Percentiles rank a stretch among this genome's conserved stretches.
phyloP scores from a whole-genome alignment of 1,140 invertebrate species.

The Plutomurus gul region DNA sequence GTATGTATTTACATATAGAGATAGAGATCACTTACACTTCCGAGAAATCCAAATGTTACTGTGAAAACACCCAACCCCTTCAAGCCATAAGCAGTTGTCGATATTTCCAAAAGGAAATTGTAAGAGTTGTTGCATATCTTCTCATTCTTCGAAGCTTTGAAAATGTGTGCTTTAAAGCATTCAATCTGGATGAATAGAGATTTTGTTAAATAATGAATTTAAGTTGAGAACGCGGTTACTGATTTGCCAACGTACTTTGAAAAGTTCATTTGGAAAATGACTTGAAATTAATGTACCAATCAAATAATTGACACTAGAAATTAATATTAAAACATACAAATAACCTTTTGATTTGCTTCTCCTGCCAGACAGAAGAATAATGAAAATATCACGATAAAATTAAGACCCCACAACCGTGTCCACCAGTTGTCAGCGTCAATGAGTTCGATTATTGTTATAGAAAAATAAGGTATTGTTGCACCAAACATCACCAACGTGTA shows the following conservation, averaged over 20 bases:
- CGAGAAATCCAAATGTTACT: not conserved
- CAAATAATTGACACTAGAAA: too few species aligned
- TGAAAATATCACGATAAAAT: not conserved
- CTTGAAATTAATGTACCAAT: too few species aligned
- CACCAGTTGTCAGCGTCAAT: not conserved
- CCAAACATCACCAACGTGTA: too few species aligned
- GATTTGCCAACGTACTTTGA: too few species aligned
- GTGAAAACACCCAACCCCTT: not conserved
- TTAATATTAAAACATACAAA: too few species aligned
- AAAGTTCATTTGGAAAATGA: too few species aligned
- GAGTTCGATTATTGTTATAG: not conserved
- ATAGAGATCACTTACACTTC: not conserved
- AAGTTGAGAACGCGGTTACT: too few species aligned
- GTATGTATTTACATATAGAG: too few species aligned
- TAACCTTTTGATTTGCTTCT: not conserved
- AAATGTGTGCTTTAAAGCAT: not conserved
- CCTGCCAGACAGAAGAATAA: not conserved
- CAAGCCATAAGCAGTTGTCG: not conserved
- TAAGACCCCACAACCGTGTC: not conserved
- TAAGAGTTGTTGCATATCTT: not conserved
- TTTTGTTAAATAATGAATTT: not conserved
- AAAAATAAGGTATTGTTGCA: not conserved
- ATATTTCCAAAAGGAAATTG: not conserved
- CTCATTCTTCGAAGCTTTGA: not conserved
- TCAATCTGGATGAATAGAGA: not conserved